Percentiles rank a stretch among this genome's conserved stretches.
Conservation (phyloP, 2,888 invertebrate species). For the Parnassius glacialis region DNA sequence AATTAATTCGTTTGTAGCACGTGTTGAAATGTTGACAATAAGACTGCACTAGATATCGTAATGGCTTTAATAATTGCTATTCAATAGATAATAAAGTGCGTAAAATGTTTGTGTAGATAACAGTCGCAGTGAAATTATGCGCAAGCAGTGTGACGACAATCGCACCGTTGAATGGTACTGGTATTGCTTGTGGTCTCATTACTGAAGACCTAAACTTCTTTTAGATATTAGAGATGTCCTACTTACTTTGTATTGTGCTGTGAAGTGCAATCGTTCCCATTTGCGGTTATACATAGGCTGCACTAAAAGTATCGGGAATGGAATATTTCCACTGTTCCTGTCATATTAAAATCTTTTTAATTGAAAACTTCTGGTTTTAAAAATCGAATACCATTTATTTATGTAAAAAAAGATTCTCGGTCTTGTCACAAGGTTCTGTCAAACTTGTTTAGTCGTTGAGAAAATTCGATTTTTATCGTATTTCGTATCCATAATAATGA, state of each 20-base stretch:
- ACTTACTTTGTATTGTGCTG: constrained; percentile 12
- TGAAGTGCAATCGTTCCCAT: constrained; percentile 11
- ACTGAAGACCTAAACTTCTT: constrained; percentile 17
- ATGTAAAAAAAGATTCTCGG: no score
- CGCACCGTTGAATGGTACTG: constrained; percentile 10
- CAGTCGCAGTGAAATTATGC: constrained; percentile 17
- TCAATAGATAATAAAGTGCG: constrained; percentile 18
- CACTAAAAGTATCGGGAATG: no score
- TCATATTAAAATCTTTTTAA: no score
- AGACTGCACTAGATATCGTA: constrained; percentile 16
- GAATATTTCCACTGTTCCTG: no score
- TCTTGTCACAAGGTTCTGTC: no score
- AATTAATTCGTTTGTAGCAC: background rate
- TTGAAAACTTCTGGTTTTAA: no score
- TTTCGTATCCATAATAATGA: no score
- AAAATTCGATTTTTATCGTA: no score
- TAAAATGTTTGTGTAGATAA: constrained; percentile 18
- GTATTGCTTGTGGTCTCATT: constrained; percentile 6
- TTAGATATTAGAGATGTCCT: constrained; percentile 19
- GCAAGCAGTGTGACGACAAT: constrained; percentile 12
- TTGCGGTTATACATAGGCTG: no score
- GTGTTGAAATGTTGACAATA: constrained; percentile 17
- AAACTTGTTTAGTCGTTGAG: no score
- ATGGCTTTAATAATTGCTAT: constrained; percentile 16
- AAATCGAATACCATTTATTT: no score